phyloP scores from a whole-genome alignment of 2,888 invertebrate species.

The Synanthedon formicaeformis region DNA sequence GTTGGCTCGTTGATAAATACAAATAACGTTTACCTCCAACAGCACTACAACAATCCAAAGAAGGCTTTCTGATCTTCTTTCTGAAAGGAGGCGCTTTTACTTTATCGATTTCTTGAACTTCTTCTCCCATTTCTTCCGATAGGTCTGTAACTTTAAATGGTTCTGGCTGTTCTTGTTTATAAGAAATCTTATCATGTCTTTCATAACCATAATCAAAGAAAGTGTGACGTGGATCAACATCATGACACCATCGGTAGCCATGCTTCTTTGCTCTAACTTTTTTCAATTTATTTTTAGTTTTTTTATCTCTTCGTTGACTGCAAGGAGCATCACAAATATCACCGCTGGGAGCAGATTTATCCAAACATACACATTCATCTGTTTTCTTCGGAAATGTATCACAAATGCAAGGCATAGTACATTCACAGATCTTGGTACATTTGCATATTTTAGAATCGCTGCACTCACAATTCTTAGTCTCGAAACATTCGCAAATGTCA shows the following conservation, averaged over 20 bases:
- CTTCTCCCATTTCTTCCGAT: slow-evolving; percentile 16
- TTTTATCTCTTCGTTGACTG: slow-evolving; percentile 1
- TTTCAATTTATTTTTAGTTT: slow-evolving; percentile 30
- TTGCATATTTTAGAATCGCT: slow-evolving; percentile 41
- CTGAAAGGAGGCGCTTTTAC: slow-evolving; percentile 32
- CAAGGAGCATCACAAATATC: slow-evolving; percentile 21
- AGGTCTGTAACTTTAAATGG: slow-evolving; percentile 43
- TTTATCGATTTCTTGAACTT: slow-evolving; percentile 27
- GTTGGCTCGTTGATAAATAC: not conserved
- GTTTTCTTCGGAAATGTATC: slow-evolving; percentile 19
- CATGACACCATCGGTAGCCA: slow-evolving; percentile 45
- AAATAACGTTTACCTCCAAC: slow-evolving; percentile 41
- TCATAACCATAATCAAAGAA: slow-evolving; percentile 53
- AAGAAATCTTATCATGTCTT: slow-evolving; percentile 37
- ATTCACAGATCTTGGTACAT: slow-evolving; percentile 40
- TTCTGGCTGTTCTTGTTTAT: slow-evolving; percentile 24
- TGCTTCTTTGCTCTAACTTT: slow-evolving; percentile 33
- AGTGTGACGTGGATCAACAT: slow-evolving; percentile 50
- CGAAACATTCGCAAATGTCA: slow-evolving; percentile 34
- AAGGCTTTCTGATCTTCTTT: slow-evolving; percentile 36
- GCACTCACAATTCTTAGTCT: slow-evolving; percentile 34
- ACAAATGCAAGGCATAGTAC: slow-evolving; percentile 42
- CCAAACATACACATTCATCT: slow-evolving; percentile 35
- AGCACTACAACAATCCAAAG: slow-evolving; percentile 58
- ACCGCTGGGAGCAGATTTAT: slow-evolving; percentile 16